Evolutionary conservation across 64 coral and sea anemone genomes (phyloP), one percentile per base, ranked within the genome.

Genomic region (Pocillopora verrucosa): DNA sequence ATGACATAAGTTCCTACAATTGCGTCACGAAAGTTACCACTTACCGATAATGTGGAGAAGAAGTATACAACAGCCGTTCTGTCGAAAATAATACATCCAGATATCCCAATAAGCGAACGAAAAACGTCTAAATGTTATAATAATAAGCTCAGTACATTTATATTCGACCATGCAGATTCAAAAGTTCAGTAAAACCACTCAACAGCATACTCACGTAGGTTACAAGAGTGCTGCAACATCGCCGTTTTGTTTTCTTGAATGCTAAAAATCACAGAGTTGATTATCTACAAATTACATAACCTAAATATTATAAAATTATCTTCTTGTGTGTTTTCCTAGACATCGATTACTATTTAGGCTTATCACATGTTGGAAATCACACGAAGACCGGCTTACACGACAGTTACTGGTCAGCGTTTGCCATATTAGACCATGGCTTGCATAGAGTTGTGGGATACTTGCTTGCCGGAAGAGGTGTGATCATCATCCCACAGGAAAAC

Each of bases 391-490:
- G n/a, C 10, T 70, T 11, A 70, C 16, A 11, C 20, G 20, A 70
- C 25, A 25, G 1, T 25, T 70, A 70, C 20, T 24, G 67, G 67
- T n/a, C 67, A 56, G 57, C 57, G 76, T 45, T 51, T 51, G 14
- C 37, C 37, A 36, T 36, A 26, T 36, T 56, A 11, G 10, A 26
- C 9, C 11, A 56, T 7, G 37, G 13, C 34, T 26, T 79, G 76
- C 76, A 56, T 13, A 59, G 76, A 19, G 13, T 38, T 79, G 19
- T 79, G 76, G 76, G 76, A 45, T 26, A 79, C 26, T 20, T 56
- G 37, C 0, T 26, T 5, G 76, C 37, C 36, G 76, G 76, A 77
- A 79, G 76, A 59, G 76, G 57, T 61, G 86, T 61, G 86, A 85
- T 38, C 13, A 37, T 10, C 5, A 24, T 5, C 22, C 22, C 4